Evolutionary conservation across 37 sponge, comb jelly and placozoan genomes (phyloP).

Genomic region (Cladorhizidae sp.): DNA sequence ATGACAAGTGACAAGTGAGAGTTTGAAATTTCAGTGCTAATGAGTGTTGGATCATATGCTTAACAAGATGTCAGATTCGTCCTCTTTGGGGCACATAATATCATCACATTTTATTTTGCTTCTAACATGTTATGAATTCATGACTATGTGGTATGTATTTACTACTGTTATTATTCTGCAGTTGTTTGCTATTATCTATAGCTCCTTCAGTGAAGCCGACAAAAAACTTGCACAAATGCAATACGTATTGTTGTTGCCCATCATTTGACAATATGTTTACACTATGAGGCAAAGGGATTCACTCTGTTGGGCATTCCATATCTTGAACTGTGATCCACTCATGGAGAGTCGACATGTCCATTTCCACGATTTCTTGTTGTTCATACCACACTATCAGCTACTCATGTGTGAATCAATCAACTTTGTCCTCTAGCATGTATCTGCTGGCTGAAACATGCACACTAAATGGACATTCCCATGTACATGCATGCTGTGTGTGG

Average conservation of each 20-base stretch:
- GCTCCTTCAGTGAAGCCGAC: slow-evolving; percentile 53
- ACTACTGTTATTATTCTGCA: neutral
- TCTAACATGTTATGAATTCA: slow-evolving; percentile 57
- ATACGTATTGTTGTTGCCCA: neutral
- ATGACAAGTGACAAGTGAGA: slow-evolving; percentile 87
- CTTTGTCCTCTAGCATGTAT: no score
- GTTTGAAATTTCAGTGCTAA: neutral
- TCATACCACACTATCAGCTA: slow-evolving; percentile 64
- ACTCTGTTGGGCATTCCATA: slow-evolving; percentile 48
- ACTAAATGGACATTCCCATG: no score
- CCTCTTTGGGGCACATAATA: slow-evolving; percentile 74
- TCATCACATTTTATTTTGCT: slow-evolving; percentile 70
- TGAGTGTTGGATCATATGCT: slow-evolving; percentile 63
- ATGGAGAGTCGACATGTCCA: neutral
- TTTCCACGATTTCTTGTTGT: slow-evolving; percentile 68
- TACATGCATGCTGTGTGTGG: neutral
- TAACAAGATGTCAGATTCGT: slow-evolving; percentile 28
- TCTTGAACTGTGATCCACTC: slow-evolving; percentile 6
- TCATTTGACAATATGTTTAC: no score
- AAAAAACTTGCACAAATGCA: slow-evolving; percentile 68
- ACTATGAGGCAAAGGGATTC: slow-evolving; percentile 63
- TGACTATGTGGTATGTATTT: neutral
- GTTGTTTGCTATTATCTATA: slow-evolving; percentile 78
- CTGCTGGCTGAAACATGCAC: no score
- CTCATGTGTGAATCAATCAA: slow-evolving; percentile 57